Base-by-base conservation (phyloP, 2,113 vertebrate genomes). In the Phalacrocorax carbo region DNA sequence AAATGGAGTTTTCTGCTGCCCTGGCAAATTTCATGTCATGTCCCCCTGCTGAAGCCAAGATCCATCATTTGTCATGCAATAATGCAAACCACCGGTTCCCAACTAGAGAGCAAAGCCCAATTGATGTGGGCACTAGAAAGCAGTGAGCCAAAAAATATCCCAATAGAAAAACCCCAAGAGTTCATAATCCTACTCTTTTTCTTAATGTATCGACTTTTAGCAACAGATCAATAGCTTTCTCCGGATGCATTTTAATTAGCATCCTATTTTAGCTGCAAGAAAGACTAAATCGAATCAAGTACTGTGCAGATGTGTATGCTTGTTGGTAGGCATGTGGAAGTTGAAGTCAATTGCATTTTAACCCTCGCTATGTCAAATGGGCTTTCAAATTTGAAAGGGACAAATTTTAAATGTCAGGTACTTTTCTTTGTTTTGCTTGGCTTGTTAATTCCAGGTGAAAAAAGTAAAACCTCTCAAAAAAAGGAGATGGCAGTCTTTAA, bases 151-250 rank as follows among this genome's bases (percentile, higher is more conserved):
- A 92, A 72, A 84, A 40, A 55, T 57, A 64, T 34, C 58, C 34
- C 52, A 30, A 8, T 5, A 73, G 70, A 78, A 80, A 83, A 90
- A 7, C 10, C 23, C 20, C 58, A 68, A 42, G 60, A 65, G n/a
- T 68, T 94, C 49, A 60, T 49, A 69, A 46, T 72, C 60, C 16
- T 79, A 4, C 57, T 82, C 38, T 40, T 93, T 93, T 88, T 77
- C 4, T 5, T 84, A 60, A 23, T 72, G 49, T 60, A 73, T 81
- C 69, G 49, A 76, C 60, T 92, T 92, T 18, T 60, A 64, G 75
- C 38, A 92, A 54, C 57, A 69, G 58, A 95, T 95, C 68, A 23
- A 58, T 94, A 73, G 40, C 49, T 94, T 79, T 73, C 66, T 76
- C 51, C 1, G 2, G 54, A 30, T 90, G 57, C 25, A 44, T 95